Base-by-base conservation (phyloP, 1,140 invertebrate species). In the Procambarus clarkii region DNA sequence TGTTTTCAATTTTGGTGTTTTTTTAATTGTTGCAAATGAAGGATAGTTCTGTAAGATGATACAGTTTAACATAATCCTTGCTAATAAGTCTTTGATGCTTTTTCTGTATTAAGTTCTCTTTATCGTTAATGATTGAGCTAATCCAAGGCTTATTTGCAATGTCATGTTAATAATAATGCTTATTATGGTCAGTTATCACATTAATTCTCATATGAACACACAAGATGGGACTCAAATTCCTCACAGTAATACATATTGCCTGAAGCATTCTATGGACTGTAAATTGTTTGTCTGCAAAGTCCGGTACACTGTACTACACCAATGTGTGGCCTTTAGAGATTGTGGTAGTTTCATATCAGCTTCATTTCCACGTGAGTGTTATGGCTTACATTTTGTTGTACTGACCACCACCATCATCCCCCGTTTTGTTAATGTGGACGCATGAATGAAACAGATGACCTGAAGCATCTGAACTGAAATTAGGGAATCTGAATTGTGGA, bases 1-100 rank as follows among this genome's bases (percentile, higher is more conserved):
- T 91, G 48, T 85, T 91, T 91, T 64, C 48, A 84, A 85, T 86
- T 91, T 91, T 91, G 82, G 69, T 85, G 82, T 85, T 91, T 18
- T 64, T 60, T 84, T 76, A 60, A 80, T 85, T 85, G 89, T 91
- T 85, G 82, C 74, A 58, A 89, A 82, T 83, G 80, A 86, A 85
- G 69, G 54, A 58, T 64, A 34, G 69, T 34, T 74, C n/a, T 34
- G 24, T 74, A 74, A 34, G 5, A 34, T 74, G n/a, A 74, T 74
- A 74, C n/a, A 74, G n/a, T 74, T 74, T 64, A 18, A 74, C 64
- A 74, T 34, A 21, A 34, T 34, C 69, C 69, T 74, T 74, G 69
- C 21, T 74, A 34, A 74, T 74, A 74, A 74, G 69, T 34, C 69
- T 74, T 74, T 71, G 69, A 71, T 71, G 4, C 34, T n/a, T 24